These are phyloP conservation scores for Globia sparganii DNA, from an alignment of 2,888 invertebrate species.

Conservation along the genomic window DNA sequence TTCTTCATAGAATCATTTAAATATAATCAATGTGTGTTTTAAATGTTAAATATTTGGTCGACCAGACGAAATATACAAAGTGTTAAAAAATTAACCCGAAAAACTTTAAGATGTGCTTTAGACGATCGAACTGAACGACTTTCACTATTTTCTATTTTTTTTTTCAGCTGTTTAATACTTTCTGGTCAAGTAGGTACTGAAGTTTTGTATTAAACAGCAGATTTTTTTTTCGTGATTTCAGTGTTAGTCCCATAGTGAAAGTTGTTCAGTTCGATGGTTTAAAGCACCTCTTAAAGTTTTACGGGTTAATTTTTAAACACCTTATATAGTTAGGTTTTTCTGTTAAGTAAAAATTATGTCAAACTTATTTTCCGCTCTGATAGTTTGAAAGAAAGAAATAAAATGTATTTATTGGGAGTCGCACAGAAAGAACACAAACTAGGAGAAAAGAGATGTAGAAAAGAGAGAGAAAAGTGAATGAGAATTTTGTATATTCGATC, in stretches of 20 bases:
- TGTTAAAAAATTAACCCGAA: no score
- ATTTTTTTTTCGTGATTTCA: no score
- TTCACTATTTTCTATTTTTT: no score
- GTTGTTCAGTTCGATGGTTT: no score
- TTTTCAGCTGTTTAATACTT: no score
- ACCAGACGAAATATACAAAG: neutral
- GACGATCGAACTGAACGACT: no score
- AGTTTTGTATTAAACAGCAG: no score
- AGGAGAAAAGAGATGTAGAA: neutral
- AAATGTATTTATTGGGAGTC: neutral
- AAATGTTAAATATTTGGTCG: constrained; percentile 1
- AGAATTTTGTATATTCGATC: neutral
- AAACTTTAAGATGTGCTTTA: no score
- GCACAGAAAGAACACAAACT: neutral
- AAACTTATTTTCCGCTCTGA: constrained; percentile 16
- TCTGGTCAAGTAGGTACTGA: no score
- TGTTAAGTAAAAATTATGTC: neutral
- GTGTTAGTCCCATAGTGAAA: no score
- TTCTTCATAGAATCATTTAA: neutral
- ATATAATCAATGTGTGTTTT: constrained; percentile 7
- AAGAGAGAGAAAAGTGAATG: neutral
- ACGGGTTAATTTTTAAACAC: no score
- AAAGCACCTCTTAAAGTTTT: no score
- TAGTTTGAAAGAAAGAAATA: neutral
- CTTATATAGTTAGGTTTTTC: neutral